Base-by-base conservation (phyloP, 2,797 vertebrate species). In the Lepidocolaptes lacrymiger region DNA sequence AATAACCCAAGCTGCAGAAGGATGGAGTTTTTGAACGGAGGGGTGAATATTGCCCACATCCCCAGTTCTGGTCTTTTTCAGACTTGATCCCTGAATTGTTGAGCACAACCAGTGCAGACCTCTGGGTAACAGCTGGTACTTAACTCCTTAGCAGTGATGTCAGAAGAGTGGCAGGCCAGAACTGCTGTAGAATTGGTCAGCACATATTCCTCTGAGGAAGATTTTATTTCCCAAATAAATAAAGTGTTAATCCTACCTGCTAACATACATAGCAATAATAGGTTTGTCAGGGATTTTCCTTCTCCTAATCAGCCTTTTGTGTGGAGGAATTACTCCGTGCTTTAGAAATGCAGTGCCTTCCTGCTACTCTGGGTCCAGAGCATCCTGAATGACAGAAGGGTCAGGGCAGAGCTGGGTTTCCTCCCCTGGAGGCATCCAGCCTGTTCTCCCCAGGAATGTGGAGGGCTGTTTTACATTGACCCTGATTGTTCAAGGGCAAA, bases 361-460 rank as follows among this genome's bases (percentile, higher is more conserved):
- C 58, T 8, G 1, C 43, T 71, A 7, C 13, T 9, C 32, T 0
- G 0, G 36, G 30, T 86, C 30, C 46, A 48, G 39, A 39, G 48
- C 49, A 67, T 58, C 43, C 36, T 12, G 7, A 91, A 12, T 15
- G 17, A 36, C 62, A 3, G 8, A 62, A 78, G n/a, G n/a, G 63
- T 67, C n/a, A 49, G n/a, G 30, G 19, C 9, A 61, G 59, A 76
- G 44, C 51, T 64, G 77, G 12, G 8, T 73, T 91, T 68, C 19
- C 79, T 48, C 52, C 49, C n/a, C 44, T 9, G 7, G 49, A 55
- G 54, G 6, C 37, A 46, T 36, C 55, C 41, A 76, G 49, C 7
- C 18, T 37, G 24, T 72, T 83, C 9, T 91, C 49, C 72, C 19
- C 21, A 51, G 73, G 49, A 43, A 22, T 14, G 27, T 27, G 36